Evolutionary conservation across 2,113 vertebrate genomes (phyloP).

Genomic region (Platichthys flesus): DNA sequence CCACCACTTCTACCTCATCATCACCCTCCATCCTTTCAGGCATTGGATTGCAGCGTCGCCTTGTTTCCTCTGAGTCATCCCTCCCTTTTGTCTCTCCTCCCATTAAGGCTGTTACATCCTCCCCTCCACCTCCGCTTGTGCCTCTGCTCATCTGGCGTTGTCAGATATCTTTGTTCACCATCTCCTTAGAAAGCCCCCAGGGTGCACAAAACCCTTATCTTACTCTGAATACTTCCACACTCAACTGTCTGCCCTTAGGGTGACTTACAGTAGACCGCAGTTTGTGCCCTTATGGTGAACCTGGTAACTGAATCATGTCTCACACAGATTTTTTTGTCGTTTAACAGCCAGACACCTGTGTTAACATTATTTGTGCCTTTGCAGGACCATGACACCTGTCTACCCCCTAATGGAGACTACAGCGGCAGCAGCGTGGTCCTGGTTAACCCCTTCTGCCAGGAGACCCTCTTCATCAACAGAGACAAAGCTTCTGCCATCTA

Average conservation of each 20-base stretch:
- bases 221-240: neutral
- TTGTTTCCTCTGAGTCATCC: conserved; percentile 55
- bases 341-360: neutral
- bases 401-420: conserved; percentile 95
- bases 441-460: conserved; percentile 98
- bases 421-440: conserved; percentile 94
- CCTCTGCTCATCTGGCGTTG: conserved; percentile 27
- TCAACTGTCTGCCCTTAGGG: conserved; percentile 13
- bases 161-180: conserved; percentile 42
- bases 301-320: conserved; percentile 23
- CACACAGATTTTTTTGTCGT: conserved; percentile 3
- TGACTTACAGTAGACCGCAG: conserved; percentile 42
- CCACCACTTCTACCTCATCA: conserved; percentile 30
- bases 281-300: conserved; percentile 16
- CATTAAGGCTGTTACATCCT: conserved; percentile 32
- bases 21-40: neutral
- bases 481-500: conserved; percentile 93
- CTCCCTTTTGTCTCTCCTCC: conserved; percentile 38
- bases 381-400: conserved; percentile 93
- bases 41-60: conserved; percentile 25
- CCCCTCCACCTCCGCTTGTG: conserved; percentile 27
- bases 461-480: conserved; percentile 93
- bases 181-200: conserved; percentile 37
- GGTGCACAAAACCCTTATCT: conserved; percentile 33
- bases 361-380: conserved; percentile 21